Evolutionary conservation across 2,113 vertebrate species (phyloP).

Genomic region (Ammodytes dubius): DNA sequence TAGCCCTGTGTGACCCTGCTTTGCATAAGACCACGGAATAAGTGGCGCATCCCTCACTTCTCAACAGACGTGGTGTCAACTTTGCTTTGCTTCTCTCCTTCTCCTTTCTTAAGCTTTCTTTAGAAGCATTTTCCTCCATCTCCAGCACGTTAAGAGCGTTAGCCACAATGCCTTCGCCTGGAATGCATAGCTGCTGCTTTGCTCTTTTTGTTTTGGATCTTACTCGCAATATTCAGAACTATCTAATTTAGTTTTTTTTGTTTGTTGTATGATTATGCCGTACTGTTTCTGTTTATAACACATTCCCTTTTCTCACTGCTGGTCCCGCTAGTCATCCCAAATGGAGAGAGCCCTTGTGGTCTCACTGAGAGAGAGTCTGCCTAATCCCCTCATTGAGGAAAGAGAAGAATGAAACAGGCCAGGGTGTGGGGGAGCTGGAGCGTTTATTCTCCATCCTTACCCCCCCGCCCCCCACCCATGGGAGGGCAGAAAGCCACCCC

Average conservation of each 20-base stretch:
- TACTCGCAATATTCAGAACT: slow-evolving; percentile 51
- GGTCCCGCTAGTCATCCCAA: slow-evolving; percentile 64
- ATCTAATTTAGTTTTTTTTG: slow-evolving; percentile 7
- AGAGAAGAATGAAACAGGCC: slow-evolving; percentile 82
- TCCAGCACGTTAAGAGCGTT: slow-evolving; percentile 55
- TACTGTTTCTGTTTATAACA: slow-evolving; percentile 55
- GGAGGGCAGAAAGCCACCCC: slow-evolving; percentile 82
- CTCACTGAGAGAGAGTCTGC: slow-evolving; percentile 77
- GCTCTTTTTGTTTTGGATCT: slow-evolving; percentile 21
- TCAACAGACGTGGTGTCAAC: slow-evolving; percentile 80
- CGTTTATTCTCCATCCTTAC: slow-evolving; percentile 76
- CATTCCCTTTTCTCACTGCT: slow-evolving; percentile 64
- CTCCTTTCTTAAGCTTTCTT: slow-evolving; percentile 70
- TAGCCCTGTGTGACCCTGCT: slow-evolving; percentile 85
- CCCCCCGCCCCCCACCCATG: slow-evolving; percentile 69
- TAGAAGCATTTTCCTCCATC: slow-evolving; percentile 67
- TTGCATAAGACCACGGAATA: slow-evolving; percentile 86
- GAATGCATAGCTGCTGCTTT: slow-evolving; percentile 40
- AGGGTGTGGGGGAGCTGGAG: slow-evolving; percentile 68
- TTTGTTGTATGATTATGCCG: slow-evolving; percentile 35
- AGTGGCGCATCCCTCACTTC: slow-evolving; percentile 82
- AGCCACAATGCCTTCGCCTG: slow-evolving; percentile 31
- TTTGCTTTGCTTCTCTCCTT: slow-evolving; percentile 77
- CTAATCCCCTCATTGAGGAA: slow-evolving; percentile 87
- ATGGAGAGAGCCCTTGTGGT: slow-evolving; percentile 77